Evolutionary conservation across 1,140 invertebrate species (phyloP).

Genomic region (Venturia canescens): DNA sequence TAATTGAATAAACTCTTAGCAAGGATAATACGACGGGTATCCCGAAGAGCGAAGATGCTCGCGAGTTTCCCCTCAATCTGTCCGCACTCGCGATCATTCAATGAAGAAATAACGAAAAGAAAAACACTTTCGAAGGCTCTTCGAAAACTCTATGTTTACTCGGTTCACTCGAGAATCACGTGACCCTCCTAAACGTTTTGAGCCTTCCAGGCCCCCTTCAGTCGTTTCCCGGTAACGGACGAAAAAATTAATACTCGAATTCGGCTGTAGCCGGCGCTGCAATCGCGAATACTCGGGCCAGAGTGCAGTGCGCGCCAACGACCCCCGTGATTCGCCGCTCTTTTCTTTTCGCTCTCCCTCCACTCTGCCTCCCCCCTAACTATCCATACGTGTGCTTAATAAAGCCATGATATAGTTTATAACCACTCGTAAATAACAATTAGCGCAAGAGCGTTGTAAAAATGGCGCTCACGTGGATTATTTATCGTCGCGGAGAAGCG

Average conservation of each 20-base stretch:
- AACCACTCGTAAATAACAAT: constrained; percentile 72
- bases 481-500: constrained; percentile 53
- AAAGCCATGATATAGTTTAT: constrained; percentile 66
- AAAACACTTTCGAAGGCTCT: too few species aligned
- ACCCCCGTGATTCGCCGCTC: constrained; percentile 36
- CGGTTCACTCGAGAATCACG: too few species aligned
- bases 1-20: neutral
- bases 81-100: neutral
- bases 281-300: constrained; percentile 7
- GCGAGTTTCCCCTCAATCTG: neutral
- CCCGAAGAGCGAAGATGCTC: too few species aligned
- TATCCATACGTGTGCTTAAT: constrained; percentile 54
- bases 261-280: neutral
- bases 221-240: too few species aligned
- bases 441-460: constrained; percentile 61
- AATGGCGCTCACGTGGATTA: constrained; percentile 57
- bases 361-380: neutral
- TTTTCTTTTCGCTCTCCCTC: constrained; percentile 6
- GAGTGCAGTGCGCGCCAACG: constrained; percentile 26
- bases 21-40: too few species aligned
- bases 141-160: too few species aligned
- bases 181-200: too few species aligned
- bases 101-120: too few species aligned
- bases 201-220: too few species aligned
- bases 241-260: too few species aligned